phyloP scores from a whole-genome alignment of 2,888 invertebrate genomes.

The Agonum fuliginosum region DNA sequence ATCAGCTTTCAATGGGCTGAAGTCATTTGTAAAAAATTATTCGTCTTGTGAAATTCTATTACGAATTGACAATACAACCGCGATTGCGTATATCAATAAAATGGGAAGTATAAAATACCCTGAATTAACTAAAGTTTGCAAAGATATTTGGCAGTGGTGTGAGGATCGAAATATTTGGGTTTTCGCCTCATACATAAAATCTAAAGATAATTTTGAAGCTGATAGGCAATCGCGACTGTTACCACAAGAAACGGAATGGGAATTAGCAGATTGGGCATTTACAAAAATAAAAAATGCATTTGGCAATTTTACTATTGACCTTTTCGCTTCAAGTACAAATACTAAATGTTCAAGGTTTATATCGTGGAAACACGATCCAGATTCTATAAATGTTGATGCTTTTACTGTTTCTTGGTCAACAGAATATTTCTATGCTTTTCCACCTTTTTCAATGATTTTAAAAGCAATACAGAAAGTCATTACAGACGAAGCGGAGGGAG shows the following conservation, averaged over 20 bases:
- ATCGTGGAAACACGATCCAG: constrained; percentile 61
- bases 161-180: constrained; percentile 62
- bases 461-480: background rate
- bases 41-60: constrained; percentile 60
- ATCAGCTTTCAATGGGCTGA: background rate
- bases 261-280: constrained; percentile 56
- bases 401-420: constrained; percentile 61
- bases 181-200: constrained; percentile 62
- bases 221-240: constrained; percentile 59
- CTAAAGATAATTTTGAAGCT: constrained; percentile 62
- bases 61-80: constrained; percentile 63
- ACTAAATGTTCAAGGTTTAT: constrained; percentile 61
- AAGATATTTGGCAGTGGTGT: constrained; percentile 64
- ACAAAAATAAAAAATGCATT: constrained; percentile 42
- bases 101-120: constrained; percentile 63
- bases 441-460: background rate
- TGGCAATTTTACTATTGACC: constrained; percentile 55
- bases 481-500: background rate
- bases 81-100: constrained; percentile 63
- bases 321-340: constrained; percentile 61
- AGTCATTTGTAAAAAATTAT: background rate
- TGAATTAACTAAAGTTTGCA: constrained; percentile 61
- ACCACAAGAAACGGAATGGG: constrained; percentile 61
- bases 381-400: constrained; percentile 60
- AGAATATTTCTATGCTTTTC: constrained; percentile 62